Evolutionary conservation across 2,113 vertebrate species (phyloP), one percentile per base, ranked within the genome.

Genomic region (Onychostruthus taczanowskii): DNA sequence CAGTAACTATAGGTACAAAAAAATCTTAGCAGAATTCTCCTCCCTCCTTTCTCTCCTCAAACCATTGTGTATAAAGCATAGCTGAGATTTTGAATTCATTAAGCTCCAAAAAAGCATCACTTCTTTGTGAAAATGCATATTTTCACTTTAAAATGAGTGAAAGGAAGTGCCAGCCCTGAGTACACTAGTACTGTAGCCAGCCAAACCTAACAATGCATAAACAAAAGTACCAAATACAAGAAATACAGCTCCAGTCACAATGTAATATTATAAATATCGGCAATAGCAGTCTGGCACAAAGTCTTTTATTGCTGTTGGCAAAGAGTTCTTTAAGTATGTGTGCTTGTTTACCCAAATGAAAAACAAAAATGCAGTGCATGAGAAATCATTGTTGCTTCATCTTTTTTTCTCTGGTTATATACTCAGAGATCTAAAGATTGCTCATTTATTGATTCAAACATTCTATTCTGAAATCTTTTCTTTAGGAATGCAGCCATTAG

Each of bases 251-350:
- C 64, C 23, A 95, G 82, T 77, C 79, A 58, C 58, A 93, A 53
- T 62, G 56, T 61, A 78, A 68, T 70, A 95, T 53, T 91, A 44
- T 59, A 86, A 86, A 76, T 47, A 66, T 46, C 95, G 92, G 87
- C 69, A 88, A 79, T 74, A 94, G 24, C 26, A 83, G 74, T 89
- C 90, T 96, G 88, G 83, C 80, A 95, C 74, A 63, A 93, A 81
- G 11, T 89, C 33, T 86, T 94, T 94, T 95, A 96, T 95, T 85
- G 84, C 41, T 82, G 74, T 92, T 92, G 91, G 78, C 91, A 94
- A 59, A 80, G 75, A 81, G 53, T 58, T 95, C 62, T 62, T 68
- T 84, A 59, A 95, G 75, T 85, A 67, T 84, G 64, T 90, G 75
- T 3, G 37, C 79, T 90, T 86, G 46, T 80, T 93, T 43, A 21